A percentile compares a stretch with the other conserved stretches of the same genome.
These are phyloP conservation scores for Gadopsis bispinosus DNA, from an alignment of 2,797 vertebrate genomes.

Conservation along the genomic window DNA sequence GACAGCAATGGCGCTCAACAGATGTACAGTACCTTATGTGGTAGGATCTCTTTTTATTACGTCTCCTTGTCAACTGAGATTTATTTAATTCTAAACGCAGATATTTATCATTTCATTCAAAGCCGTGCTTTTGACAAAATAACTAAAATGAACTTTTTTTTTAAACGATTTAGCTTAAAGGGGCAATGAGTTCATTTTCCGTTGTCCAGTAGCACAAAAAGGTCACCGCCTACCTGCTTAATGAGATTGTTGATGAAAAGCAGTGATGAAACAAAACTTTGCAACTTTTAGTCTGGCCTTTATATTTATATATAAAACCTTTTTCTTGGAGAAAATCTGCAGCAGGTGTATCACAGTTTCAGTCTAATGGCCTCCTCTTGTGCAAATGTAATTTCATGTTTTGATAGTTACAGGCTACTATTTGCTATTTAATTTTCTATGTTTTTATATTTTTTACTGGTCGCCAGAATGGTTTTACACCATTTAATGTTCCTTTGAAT, in stretches of 20 bases:
- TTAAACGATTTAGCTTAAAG: conserved; percentile 1
- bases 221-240: background rate
- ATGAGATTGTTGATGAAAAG: background rate
- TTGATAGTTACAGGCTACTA: background rate
- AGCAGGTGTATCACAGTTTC: background rate
- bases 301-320: background rate
- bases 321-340: background rate
- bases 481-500: conserved; percentile 6
- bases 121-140: background rate
- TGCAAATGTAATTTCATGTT: background rate
- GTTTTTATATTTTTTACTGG: conserved; percentile 19
- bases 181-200: background rate
- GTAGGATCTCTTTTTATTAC: background rate
- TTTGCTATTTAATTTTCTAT: background rate
- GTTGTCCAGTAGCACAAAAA: background rate
- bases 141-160: background rate
- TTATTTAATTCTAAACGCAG: conserved; percentile 3
- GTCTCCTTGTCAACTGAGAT: background rate
- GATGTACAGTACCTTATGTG: background rate
- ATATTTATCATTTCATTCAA: conserved; percentile 13
- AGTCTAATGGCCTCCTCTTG: background rate
- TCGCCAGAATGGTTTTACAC: background rate
- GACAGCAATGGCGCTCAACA: conserved; percentile 19
- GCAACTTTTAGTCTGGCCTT: background rate
- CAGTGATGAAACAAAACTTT: no score